Base-by-base conservation (phyloP, 2,888 invertebrate species). In the Tenthredo notha region DNA sequence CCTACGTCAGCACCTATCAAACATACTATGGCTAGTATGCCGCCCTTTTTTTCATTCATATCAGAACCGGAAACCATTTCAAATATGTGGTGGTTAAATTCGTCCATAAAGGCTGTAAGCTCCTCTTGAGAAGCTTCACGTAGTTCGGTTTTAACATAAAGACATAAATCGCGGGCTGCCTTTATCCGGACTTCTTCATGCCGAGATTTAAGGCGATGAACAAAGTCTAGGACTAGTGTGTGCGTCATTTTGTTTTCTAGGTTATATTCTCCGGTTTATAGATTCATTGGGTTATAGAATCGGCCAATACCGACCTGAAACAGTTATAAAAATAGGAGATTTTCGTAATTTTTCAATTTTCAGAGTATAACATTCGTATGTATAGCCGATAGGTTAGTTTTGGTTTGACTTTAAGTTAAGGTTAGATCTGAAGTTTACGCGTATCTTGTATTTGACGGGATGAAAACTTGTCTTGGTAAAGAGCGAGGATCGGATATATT, bases 51-150 rank as follows among this genome's bases (percentile, higher is more conserved):
- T 93, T 99, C 99, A 94, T 98, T 97, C 54, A 97, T 96, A 93
- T 99, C 98, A 74, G 97, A 96, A 89, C 98, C 98, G 18, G 98
- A 98, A 2, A 99, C 98, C 98, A 99, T 98, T 93, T 98, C 98
- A 93, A 98, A 98, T 88, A 99, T 98, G 91, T 98, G 98, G 91
- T 98, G 98, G 93, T 98, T 98, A 92, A 99, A 98, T 88, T 98
- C 98, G 92, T 99, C 99, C 93, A 99, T 96, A 92, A 99, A 99
- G 86, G 96, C 95, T 37, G 97, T 97, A 87, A 98, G 96, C 91
- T 98, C 98, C 92, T 99, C 99, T 86, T 97, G 96, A 0, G 98
- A 97, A 89, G 98, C 97, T 94, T 98, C 98, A 7, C 98, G 95
- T 78, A 98, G 93, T 91, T 98, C 98, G 9, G 98, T 98, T 93